These are phyloP conservation scores for Amphiprion clarkii DNA, from an alignment of 2,797 vertebrate genomes.

Conservation along the genomic window DNA sequence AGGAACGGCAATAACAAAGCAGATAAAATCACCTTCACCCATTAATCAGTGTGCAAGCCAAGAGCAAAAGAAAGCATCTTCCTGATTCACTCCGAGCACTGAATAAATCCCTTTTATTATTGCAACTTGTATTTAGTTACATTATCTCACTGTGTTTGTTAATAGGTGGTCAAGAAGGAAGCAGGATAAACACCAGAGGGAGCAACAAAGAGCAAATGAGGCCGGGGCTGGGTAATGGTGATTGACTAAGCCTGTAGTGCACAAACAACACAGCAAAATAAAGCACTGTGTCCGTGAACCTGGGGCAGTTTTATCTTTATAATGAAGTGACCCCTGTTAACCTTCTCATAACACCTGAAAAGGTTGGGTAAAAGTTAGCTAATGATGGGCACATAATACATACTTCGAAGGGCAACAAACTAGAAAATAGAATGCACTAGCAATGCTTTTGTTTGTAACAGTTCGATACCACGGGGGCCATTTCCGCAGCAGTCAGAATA, in stretches of 20 bases:
- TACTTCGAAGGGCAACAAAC: slow-evolving; percentile 28
- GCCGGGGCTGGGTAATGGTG: slow-evolving; percentile 41
- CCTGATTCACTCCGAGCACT: slow-evolving; percentile 33
- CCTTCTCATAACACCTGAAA: slow-evolving; percentile 52
- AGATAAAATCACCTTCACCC: slow-evolving; percentile 68
- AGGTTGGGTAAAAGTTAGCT: slow-evolving; percentile 38
- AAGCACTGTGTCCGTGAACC: slow-evolving; percentile 27
- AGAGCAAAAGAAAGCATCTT: slow-evolving; percentile 54
- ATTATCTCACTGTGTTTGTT: slow-evolving; percentile 71
- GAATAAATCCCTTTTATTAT: slow-evolving; percentile 62
- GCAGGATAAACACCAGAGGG: slow-evolving; percentile 65
- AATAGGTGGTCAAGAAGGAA: slow-evolving; percentile 64
- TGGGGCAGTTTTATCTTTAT: slow-evolving; percentile 53
- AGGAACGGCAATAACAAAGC: slow-evolving; percentile 67
- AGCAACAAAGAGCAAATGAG: slow-evolving; percentile 61
- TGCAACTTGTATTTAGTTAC: slow-evolving; percentile 60
- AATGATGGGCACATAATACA: slow-evolving; percentile 29
- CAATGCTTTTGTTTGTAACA: slow-evolving; percentile 11
- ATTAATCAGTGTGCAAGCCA: slow-evolving; percentile 68
- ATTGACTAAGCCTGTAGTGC: slow-evolving; percentile 56
- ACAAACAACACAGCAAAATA: slow-evolving; percentile 61
- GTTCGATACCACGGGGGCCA: background rate
- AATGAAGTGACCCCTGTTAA: slow-evolving; percentile 70
- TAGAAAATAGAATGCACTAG: background rate
- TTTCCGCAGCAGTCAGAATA: slow-evolving; percentile 12